Percentiles rank a stretch among this genome's conserved stretches.
Conservation (phyloP, 2,888 invertebrate genomes). For the Caradrina kadenii region DNA sequence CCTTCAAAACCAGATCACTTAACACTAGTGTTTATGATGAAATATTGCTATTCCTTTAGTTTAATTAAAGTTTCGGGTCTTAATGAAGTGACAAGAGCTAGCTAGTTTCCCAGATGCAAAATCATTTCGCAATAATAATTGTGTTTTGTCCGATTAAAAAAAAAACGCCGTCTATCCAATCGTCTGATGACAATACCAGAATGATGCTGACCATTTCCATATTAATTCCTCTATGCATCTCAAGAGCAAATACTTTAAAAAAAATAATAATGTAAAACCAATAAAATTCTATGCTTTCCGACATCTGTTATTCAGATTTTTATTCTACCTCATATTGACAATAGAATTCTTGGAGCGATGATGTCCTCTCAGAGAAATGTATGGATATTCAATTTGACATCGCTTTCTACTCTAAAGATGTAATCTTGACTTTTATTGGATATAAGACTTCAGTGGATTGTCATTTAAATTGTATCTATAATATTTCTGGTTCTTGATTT, state of each 20-base stretch:
- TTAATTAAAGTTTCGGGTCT: background rate
- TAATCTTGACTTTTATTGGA: slow-evolving; percentile 60
- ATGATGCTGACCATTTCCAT: slow-evolving; percentile 5
- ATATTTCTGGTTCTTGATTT: slow-evolving; percentile 6
- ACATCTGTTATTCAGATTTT: slow-evolving; percentile 54
- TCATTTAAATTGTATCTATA: slow-evolving; percentile 18
- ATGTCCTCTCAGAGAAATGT: slow-evolving; percentile 48
- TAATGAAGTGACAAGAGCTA: background rate
- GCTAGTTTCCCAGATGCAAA: background rate
- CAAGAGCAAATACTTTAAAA: slow-evolving; percentile 16
- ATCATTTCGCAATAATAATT: no score
- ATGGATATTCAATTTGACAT: slow-evolving; percentile 65
- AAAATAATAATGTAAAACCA: slow-evolving; percentile 36
- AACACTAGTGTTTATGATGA: background rate
- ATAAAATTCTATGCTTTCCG: slow-evolving; percentile 26
- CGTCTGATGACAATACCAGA: background rate
- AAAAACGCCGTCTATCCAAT: no score
- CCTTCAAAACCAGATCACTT: slow-evolving; percentile 1
- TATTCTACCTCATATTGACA: slow-evolving; percentile 53
- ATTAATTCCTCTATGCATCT: slow-evolving; percentile 8
- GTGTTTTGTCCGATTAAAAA: no score
- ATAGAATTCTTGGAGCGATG: slow-evolving; percentile 51
- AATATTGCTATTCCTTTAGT: background rate
- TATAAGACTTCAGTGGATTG: slow-evolving; percentile 34
- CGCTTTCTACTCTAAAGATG: slow-evolving; percentile 46